These are phyloP conservation scores for Tachyglossus aculeatus DNA, from an alignment of 2,797 vertebrate species.

Conservation along the genomic window DNA sequence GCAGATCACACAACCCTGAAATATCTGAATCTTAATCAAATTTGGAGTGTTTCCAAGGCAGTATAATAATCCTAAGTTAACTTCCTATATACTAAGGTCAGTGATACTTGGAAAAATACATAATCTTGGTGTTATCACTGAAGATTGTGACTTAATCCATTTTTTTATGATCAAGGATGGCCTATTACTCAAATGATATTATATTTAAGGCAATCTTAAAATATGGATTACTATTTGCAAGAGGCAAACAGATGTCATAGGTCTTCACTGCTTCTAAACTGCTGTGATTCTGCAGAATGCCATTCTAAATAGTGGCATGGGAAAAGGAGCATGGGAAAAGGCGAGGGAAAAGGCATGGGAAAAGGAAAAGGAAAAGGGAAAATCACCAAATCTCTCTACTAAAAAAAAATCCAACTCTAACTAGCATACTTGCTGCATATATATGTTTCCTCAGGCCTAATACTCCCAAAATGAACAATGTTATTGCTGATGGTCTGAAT, in stretches of 20 bases:
- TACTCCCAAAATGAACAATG: conserved; percentile 4
- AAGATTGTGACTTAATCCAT: conserved; percentile 47
- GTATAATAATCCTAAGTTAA: conserved; percentile 8
- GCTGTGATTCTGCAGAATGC: conserved; percentile 40
- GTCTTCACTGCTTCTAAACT: conserved; percentile 46
- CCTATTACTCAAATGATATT: conserved; percentile 64
- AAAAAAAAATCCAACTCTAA: neutral
- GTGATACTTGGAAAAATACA: conserved; percentile 32
- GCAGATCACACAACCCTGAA: conserved; percentile 18
- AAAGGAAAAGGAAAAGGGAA: no score
- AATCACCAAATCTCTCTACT: conserved; percentile 25
- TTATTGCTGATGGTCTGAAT: neutral
- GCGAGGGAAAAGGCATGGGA: conserved; percentile 38
- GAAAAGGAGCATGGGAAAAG: conserved; percentile 27
- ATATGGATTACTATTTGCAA: conserved; percentile 57
- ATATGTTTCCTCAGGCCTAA: conserved; percentile 22
- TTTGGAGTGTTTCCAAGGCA: conserved; percentile 4
- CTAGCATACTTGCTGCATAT: neutral
- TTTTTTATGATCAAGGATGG: conserved; percentile 50
- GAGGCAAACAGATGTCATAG: conserved; percentile 59
- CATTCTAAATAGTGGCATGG: conserved; percentile 34
- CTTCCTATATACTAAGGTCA: conserved; percentile 6
- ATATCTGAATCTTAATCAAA: conserved; percentile 25
- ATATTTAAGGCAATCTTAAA: conserved; percentile 47
- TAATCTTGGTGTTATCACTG: conserved; percentile 17